phyloP scores from a whole-genome alignment of 2,113 vertebrate species.

The Sphyrna mokarran region DNA sequence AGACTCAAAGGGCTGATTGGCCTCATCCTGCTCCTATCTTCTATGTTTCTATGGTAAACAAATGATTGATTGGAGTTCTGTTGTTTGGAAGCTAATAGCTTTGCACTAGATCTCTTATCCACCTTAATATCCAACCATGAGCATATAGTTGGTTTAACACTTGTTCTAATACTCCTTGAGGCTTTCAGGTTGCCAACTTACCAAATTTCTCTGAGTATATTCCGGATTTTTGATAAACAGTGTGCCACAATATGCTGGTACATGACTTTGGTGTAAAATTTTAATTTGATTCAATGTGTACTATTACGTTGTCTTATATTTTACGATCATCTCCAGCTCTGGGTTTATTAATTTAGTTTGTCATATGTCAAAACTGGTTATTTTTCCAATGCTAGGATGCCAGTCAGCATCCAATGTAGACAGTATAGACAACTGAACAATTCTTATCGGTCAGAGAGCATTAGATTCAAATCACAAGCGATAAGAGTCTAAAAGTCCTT shows the following conservation, averaged over 20 bases:
- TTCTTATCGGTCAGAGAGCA: neutral
- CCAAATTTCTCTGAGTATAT: neutral
- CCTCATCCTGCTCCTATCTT: too few relatives aligned
- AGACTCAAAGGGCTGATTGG: too few relatives aligned
- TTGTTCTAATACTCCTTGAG: neutral
- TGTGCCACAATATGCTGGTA: neutral
- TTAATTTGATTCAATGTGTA: neutral
- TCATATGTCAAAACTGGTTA: neutral
- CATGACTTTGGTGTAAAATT: neutral
- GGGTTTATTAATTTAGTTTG: neutral
- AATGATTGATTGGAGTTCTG: neutral
- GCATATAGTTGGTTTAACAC: neutral
- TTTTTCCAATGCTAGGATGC: too few relatives aligned
- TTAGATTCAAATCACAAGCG: neutral
- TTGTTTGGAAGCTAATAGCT: neutral
- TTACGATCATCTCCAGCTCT: neutral
- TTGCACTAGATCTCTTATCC: neutral
- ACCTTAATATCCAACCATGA: neutral
- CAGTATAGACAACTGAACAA: too few relatives aligned
- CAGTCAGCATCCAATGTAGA: neutral
- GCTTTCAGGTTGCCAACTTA: neutral
- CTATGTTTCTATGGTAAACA: neutral
- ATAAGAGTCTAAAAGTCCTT: neutral
- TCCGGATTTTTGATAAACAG: neutral
- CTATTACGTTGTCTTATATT: neutral